Base-by-base conservation (phyloP, 2,888 invertebrate genomes). In the Lochmaea crataegi region DNA sequence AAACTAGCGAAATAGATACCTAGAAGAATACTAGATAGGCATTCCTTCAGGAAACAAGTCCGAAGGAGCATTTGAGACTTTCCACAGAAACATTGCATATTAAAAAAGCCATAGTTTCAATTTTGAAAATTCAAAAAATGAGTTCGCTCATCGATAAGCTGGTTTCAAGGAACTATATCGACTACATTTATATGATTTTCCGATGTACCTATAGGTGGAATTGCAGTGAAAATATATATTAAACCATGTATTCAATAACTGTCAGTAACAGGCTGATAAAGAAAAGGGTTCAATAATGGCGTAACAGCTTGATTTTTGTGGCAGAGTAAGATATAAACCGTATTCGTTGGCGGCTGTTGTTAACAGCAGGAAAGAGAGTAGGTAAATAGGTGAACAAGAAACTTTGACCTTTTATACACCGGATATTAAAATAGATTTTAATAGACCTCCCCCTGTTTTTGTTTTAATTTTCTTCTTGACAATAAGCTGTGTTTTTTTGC, bases 261-360 rank as follows among this genome's bases (percentile, higher is more conserved):
- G 73, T 74, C 73, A 71, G 61, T 72, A 71, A 66, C 73, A 71
- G 51, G 42, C 69, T 68, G 53, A 61, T 53, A 65, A 73, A 65
- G 42, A 38, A 68, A 74, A 70, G 56, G 65, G 65, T 48, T 61
- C 65, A 64, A 69, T 70, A 70, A 70, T 64, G 68, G 65, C 45
- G 76, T 74, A 73, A 73, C 76, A 76, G 73, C 76, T 74, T 74
- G 76, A 76, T 75, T 76, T 69, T 67, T 73, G 58, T 63, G 68
- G 60, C 48, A 57, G 51, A 67, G 67, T 56, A 67, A 63, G 67
- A 66, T 68, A 71, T 73, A 69, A 72, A 56, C 26, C 68, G 68
- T 48, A 68, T 68, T 61, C 68, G 57, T 68, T 5, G 51, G 38
- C 51, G 61, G 58, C 60, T 68, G 68, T 32, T 68, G 22, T 9